These are phyloP conservation scores for Edolisoma coerulescens DNA, from an alignment of 2,113 vertebrate genomes.

Conservation along the genomic window DNA sequence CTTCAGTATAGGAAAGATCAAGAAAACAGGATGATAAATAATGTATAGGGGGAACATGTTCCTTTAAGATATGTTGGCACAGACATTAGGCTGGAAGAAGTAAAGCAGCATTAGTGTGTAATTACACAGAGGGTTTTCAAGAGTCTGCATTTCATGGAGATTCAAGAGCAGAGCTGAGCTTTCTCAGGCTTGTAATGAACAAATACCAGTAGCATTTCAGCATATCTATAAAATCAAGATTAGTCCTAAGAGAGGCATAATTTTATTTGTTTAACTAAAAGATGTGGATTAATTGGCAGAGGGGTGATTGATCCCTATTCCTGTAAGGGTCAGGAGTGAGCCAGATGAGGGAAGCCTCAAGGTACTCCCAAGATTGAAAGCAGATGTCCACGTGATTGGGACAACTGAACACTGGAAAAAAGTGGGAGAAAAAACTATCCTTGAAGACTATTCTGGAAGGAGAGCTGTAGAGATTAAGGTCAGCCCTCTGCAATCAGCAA, in stretches of 20 bases:
- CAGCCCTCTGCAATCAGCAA: background rate
- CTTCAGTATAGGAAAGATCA: background rate
- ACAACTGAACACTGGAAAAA: slow-evolving; percentile 7
- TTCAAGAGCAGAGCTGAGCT: background rate
- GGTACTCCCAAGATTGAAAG: slow-evolving; percentile 28
- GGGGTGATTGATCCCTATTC: background rate
- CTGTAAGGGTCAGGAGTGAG: background rate
- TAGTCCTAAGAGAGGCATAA: background rate
- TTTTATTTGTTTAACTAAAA: background rate
- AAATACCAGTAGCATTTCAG: slow-evolving; percentile 44
- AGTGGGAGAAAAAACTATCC: background rate
- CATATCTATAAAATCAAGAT: background rate
- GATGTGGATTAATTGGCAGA: slow-evolving; percentile 15
- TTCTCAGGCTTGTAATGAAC: background rate
- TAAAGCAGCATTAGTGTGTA: slow-evolving; percentile 10
- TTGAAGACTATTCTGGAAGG: background rate
- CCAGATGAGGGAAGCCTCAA: background rate
- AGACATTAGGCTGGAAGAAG: slow-evolving; percentile 12
- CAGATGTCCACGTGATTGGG: slow-evolving; percentile 11
- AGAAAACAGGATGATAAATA: slow-evolving; percentile 32
- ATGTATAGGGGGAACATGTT: background rate
- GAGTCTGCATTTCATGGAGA: background rate
- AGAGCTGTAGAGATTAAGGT: background rate
- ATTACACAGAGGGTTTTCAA: slow-evolving; percentile 36
- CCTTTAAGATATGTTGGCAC: slow-evolving; percentile 22